Conservation (phyloP, 2,797 vertebrate species). For the Spinibarbus caldwelli region DNA sequence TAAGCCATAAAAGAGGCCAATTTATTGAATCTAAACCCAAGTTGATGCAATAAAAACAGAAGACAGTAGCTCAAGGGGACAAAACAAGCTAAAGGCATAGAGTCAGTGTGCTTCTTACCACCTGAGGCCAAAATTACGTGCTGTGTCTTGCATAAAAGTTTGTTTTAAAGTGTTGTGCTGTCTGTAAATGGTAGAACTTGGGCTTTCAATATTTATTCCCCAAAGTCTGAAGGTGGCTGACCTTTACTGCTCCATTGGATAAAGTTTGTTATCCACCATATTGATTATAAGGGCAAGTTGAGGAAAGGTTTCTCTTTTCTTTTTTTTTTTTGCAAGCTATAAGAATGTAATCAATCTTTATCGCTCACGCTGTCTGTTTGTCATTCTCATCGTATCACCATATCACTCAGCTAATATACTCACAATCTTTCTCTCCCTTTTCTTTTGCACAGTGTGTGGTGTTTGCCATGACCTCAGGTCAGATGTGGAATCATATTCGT, state of each 20-base stretch:
- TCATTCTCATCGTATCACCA: neutral
- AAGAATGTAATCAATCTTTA: constrained; percentile 43
- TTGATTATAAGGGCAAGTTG: constrained; percentile 34
- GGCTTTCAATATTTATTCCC: constrained; percentile 17
- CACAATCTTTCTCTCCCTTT: neutral
- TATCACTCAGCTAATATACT: neutral
- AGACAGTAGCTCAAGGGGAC: constrained; percentile 34
- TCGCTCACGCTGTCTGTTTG: constrained; percentile 1
- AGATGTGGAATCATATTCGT: constrained; percentile 99
- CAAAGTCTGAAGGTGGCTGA: constrained; percentile 8
- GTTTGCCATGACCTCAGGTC: constrained; percentile 98
- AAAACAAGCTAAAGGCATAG: constrained; percentile 8
- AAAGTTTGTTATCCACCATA: constrained; percentile 49
- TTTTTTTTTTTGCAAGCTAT: constrained; percentile 13
- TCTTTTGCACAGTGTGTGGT: constrained; percentile 87
- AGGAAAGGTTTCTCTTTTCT: neutral
- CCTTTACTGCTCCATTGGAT: constrained; percentile 37
- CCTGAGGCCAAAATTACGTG: neutral
- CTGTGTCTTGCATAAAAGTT: constrained; percentile 36
- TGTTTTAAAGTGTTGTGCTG: constrained; percentile 15
- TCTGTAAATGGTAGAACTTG: constrained; percentile 17
- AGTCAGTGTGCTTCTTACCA: neutral
- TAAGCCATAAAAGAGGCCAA: constrained; percentile 10
- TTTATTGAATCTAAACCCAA: constrained; percentile 36
- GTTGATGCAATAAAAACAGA: constrained; percentile 30